These are phyloP conservation scores for Chrysaora quinquecirrha DNA, from an alignment of 30 jellyfish, hydroid and myxozoan genomes.

Conservation along the genomic window DNA sequence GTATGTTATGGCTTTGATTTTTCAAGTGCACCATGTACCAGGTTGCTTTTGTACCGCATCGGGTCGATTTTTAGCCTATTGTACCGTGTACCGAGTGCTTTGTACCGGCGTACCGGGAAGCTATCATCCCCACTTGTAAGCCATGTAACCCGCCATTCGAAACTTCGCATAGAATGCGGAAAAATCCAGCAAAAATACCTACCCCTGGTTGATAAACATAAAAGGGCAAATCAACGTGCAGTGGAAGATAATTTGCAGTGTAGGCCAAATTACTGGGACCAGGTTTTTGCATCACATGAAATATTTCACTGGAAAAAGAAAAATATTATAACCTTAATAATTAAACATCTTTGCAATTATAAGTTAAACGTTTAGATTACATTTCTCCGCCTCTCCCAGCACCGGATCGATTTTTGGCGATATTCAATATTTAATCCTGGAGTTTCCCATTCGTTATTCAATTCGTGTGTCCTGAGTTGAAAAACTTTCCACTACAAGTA, in stretches of 20 bases:
- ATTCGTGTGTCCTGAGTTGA: not conserved
- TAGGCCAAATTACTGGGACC: constrained; percentile 68
- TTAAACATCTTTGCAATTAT: not conserved
- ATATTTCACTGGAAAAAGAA: constrained; percentile 48
- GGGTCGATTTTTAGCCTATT: too few species aligned
- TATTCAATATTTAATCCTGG: not conserved
- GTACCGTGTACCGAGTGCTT: too few species aligned
- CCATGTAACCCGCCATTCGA: too few species aligned
- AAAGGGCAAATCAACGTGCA: constrained; percentile 79
- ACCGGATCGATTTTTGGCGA: not conserved
- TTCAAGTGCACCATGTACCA: too few species aligned
- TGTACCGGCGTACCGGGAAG: too few species aligned
- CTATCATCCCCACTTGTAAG: too few species aligned
- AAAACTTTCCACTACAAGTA: not conserved
- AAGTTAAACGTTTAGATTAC: not conserved
- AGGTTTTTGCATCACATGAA: constrained; percentile 47
- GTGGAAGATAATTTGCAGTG: constrained; percentile 61
- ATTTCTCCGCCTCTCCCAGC: not conserved
- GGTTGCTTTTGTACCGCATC: too few species aligned
- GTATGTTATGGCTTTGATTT: too few species aligned
- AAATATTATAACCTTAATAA: not conserved
- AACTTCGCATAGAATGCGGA: too few species aligned
- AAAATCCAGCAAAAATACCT: constrained; percentile 7
- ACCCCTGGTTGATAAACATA: constrained; percentile 86
- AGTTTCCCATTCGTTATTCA: not conserved